Evolutionary conservation across 2,113 vertebrate species (phyloP).

Genomic region (Alaudala cheleensis): DNA sequence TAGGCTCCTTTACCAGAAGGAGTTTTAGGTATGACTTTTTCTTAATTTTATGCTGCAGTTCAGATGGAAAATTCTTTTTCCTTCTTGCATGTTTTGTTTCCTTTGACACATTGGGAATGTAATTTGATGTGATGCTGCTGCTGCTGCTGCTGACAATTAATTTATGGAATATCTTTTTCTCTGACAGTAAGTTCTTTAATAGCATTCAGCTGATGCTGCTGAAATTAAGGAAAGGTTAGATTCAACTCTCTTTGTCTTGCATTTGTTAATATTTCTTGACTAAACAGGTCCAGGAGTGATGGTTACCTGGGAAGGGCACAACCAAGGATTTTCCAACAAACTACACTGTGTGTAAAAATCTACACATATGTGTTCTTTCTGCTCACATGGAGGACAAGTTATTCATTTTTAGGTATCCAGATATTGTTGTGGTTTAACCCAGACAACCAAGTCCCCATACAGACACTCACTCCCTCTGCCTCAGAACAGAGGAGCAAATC

Average conservation of each 20-base stretch:
- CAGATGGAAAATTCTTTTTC: background rate
- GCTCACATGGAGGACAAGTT: fast-evolving
- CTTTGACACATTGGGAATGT: background rate
- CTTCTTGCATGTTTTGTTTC: background rate
- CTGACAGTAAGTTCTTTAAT: background rate
- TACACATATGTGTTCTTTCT: background rate
- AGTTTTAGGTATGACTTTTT: background rate
- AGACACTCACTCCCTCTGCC: background rate
- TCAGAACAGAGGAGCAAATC: fast-evolving
- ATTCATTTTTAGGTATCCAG: background rate
- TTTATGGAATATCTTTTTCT: background rate
- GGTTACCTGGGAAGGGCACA: background rate
- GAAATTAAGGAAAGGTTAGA: background rate
- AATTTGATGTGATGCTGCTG: background rate
- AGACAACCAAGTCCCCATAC: fast-evolving
- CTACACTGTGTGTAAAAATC: fast-evolving
- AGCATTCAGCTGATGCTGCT: background rate
- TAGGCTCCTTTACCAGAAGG: background rate
- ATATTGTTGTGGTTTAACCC: background rate
- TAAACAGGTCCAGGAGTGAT: background rate
- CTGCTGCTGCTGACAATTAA: background rate
- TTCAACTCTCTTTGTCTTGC: background rate
- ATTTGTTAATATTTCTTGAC: background rate
- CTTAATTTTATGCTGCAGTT: background rate
- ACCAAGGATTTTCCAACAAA: background rate